These are phyloP conservation scores for Andrena fulva DNA, from an alignment of 2,888 invertebrate species.

Conservation along the genomic window DNA sequence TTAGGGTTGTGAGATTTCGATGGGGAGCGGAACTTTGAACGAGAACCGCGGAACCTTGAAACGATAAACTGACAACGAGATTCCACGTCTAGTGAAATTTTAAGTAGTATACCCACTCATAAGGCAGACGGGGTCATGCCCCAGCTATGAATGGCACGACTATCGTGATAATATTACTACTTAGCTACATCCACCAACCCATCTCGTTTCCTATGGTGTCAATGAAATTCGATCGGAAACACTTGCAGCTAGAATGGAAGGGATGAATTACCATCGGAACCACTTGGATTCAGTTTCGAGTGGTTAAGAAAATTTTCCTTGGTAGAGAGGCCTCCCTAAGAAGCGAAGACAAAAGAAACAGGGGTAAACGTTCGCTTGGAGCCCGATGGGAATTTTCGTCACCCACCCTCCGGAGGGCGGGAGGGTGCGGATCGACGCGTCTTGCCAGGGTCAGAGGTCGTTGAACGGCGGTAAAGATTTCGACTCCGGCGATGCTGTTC, in stretches of 20 bases:
- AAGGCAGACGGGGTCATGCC: too few species aligned
- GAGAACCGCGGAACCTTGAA: too few species aligned
- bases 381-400: slow-evolving; percentile 63
- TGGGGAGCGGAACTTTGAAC: too few species aligned
- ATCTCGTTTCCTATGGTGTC: too few species aligned
- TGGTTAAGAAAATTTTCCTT: background rate
- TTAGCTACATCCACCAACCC: background rate
- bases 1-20: too few species aligned
- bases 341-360: slow-evolving; percentile 28
- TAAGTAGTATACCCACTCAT: too few species aligned
- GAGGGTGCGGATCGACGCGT: slow-evolving; percentile 61
- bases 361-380: slow-evolving; percentile 48
- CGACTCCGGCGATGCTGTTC: slow-evolving; percentile 67
- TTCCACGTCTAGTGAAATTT: too few species aligned
- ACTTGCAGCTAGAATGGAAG: too few species aligned
- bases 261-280: background rate
- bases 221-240: background rate
- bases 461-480: slow-evolving; percentile 85
- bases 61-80: too few species aligned
- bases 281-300: background rate
- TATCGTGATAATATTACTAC: too few species aligned
- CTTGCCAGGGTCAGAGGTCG: slow-evolving; percentile 84
- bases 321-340: background rate
- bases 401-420: slow-evolving; percentile 8
- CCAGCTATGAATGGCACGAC: too few species aligned